Evolutionary conservation across 2,888 invertebrate species (phyloP).

Genomic region (Micoletzkya japonica): DNA sequence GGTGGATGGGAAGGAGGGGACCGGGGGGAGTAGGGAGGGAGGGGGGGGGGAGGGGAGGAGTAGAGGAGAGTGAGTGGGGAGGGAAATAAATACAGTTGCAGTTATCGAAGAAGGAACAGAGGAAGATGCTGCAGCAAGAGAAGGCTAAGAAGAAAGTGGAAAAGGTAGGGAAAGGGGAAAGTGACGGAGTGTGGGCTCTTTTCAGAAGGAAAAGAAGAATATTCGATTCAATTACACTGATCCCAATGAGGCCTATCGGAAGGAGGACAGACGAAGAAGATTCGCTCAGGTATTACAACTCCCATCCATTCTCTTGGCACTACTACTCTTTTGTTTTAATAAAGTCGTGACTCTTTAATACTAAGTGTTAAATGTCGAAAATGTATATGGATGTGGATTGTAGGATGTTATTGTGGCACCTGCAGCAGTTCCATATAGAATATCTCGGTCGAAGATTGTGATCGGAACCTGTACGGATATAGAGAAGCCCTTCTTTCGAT

Average conservation of each 20-base stretch:
- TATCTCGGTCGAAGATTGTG: conserved; percentile 65
- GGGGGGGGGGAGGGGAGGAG: background rate
- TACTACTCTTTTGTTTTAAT: background rate
- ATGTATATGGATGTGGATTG: background rate
- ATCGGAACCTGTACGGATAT: conserved; percentile 90
- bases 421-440: conserved; percentile 5
- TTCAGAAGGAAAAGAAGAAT: conserved; percentile 21
- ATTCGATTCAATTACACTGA: conserved; percentile 18
- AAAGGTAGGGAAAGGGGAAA: background rate
- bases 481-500: conserved; percentile 91
- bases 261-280: conserved; percentile 20
- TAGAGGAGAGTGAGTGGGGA: background rate
- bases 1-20: background rate
- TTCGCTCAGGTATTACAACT: conserved; percentile 16
- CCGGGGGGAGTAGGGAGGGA: background rate
- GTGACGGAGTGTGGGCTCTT: background rate
- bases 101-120: conserved; percentile 17
- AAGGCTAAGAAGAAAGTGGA: conserved; percentile 21
- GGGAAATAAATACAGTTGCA: background rate
- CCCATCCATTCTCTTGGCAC: background rate
- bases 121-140: conserved; percentile 5
- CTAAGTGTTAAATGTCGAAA: background rate
- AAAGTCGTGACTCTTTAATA: background rate
- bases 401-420: conserved; percentile 24
- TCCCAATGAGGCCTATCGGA: conserved; percentile 7